These are phyloP conservation scores for Catamblyrhynchus diadema DNA, from an alignment of 2,797 vertebrate species.

Conservation along the genomic window DNA sequence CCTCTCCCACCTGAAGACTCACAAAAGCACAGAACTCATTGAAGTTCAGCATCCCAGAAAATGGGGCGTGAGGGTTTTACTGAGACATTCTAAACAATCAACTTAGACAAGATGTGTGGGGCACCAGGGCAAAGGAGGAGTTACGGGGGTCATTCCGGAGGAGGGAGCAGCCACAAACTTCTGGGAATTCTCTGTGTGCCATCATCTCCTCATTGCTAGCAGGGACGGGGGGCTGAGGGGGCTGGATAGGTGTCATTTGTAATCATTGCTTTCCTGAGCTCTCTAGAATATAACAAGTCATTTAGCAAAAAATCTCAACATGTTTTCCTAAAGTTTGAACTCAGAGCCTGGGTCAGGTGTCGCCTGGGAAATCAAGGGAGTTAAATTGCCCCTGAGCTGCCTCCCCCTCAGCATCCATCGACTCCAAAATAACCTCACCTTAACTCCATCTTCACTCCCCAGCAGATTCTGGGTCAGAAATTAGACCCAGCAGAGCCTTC, in stretches of 20 bases:
- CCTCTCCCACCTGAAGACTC: background rate
- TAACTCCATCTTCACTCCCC: background rate
- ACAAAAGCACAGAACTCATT: background rate
- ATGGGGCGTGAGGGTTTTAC: background rate
- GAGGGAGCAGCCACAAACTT: background rate
- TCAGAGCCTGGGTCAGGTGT: background rate
- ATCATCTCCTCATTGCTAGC: rapidly evolving
- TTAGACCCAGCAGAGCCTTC: background rate
- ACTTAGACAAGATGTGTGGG: background rate
- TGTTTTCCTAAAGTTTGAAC: constrained; percentile 6
- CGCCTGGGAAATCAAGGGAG: background rate
- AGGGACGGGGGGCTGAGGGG: background rate
- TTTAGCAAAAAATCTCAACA: background rate
- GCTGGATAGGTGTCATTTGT: background rate
- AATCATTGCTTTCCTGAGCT: background rate
- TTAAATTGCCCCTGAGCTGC: background rate
- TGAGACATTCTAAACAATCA: background rate
- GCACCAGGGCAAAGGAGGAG: background rate
- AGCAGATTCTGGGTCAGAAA: background rate
- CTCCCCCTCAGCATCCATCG: background rate
- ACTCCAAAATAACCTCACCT: background rate
- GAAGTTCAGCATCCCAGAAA: background rate
- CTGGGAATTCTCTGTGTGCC: background rate
- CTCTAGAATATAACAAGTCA: background rate
- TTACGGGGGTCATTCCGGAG: background rate